Percentiles rank a stretch among this genome's conserved stretches.
phyloP scores from a whole-genome alignment of 2,113 vertebrate species.

The Neoarius graeffei region DNA sequence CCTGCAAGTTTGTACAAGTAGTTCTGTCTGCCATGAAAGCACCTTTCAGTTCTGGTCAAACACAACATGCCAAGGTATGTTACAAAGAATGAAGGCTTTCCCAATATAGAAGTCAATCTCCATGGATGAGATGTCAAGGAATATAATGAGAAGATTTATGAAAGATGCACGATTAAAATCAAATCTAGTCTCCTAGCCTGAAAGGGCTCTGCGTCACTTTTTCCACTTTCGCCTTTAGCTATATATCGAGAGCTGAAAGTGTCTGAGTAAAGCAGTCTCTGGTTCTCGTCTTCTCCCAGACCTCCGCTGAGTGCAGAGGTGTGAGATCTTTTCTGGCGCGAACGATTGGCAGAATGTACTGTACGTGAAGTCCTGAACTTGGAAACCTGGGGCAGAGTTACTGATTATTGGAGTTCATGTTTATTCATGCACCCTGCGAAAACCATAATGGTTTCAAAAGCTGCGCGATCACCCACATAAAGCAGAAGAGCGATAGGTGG shows the following conservation, averaged over 20 bases:
- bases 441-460: background rate
- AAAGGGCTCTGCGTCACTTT: background rate
- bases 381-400: conserved; percentile 18
- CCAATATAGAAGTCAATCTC: conserved; percentile 33
- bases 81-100: conserved; percentile 28
- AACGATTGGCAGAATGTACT: background rate
- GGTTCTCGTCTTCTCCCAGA: background rate
- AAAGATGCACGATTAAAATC: background rate
- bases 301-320: background rate
- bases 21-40: conserved; percentile 38
- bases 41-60: conserved; percentile 45
- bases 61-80: conserved; percentile 26
- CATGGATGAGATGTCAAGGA: conserved; percentile 12
- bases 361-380: conserved; percentile 9
- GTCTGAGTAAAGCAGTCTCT: background rate
- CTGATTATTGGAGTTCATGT: background rate
- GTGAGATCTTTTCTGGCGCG: background rate
- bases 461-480: background rate
- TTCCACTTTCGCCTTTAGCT: background rate
- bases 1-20: conserved; percentile 36
- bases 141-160: conserved; percentile 3
- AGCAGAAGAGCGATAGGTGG: conserved; percentile 19
- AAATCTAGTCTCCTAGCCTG: background rate
- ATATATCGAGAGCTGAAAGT: background rate
- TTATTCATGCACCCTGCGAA: conserved; percentile 15